A percentile compares a stretch with the other conserved stretches of the same genome.
These are phyloP conservation scores for Aselliscus stoliczkanus DNA, from an alignment of 2,797 vertebrate species.

Conservation along the genomic window DNA sequence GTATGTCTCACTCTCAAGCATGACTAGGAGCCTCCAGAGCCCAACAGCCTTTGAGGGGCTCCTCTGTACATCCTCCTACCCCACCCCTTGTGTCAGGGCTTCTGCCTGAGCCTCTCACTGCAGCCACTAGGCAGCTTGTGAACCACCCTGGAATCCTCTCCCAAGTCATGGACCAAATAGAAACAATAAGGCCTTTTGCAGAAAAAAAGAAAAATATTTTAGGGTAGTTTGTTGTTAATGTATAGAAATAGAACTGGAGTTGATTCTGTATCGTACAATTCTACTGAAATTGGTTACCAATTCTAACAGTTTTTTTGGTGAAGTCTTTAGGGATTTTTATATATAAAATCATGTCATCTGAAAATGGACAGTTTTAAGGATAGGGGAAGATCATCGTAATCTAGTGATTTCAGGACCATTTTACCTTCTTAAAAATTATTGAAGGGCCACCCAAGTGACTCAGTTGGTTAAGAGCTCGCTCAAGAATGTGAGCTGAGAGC, in stretches of 20 bases:
- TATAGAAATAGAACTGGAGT: not conserved
- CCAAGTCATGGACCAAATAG: not conserved
- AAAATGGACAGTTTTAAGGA: not conserved
- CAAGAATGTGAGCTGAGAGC: too few relatives aligned
- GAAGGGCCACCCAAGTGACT: too few relatives aligned
- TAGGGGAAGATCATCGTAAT: not conserved
- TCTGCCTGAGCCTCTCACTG: not conserved
- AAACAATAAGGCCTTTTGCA: not conserved
- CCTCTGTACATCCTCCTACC: not conserved
- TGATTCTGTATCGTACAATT: not conserved
- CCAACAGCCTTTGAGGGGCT: not conserved
- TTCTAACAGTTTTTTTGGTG: not conserved
- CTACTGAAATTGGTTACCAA: not conserved
- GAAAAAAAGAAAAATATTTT: not conserved
- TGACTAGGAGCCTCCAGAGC: not conserved
- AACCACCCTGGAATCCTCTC: not conserved
- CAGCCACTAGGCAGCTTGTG: not conserved
- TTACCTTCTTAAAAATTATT: not conserved
- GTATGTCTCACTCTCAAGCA: not conserved
- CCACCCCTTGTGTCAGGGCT: not conserved
- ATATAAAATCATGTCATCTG: not conserved
- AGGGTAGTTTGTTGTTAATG: not conserved
- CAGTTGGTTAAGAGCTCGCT: too few relatives aligned
- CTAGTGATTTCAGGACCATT: not conserved
- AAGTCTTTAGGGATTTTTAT: not conserved